These are phyloP conservation scores for Myotis myotis DNA, from an alignment of 2,797 vertebrate species.

Conservation along the genomic window DNA sequence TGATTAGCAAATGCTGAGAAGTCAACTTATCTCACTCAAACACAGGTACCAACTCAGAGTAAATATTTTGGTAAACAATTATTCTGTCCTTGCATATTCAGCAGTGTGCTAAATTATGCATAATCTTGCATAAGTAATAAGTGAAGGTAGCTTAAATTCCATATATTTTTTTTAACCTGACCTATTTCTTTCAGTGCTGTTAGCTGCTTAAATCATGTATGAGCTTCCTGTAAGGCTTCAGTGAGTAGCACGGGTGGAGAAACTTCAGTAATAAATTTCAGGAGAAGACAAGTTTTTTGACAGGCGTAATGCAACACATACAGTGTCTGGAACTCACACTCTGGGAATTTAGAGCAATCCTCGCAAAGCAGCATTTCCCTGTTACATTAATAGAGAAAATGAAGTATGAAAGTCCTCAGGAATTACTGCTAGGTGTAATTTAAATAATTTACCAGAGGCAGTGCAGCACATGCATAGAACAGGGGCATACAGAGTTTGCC, in stretches of 20 bases:
- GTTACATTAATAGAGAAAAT: slow-evolving; percentile 90
- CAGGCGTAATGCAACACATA: slow-evolving; percentile 88
- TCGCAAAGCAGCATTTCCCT: slow-evolving; percentile 88
- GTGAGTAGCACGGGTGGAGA: slow-evolving; percentile 89
- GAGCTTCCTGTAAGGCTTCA: slow-evolving; percentile 91
- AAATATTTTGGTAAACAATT: slow-evolving; percentile 93
- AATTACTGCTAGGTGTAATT: slow-evolving; percentile 90
- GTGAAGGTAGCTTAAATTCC: slow-evolving; percentile 91
- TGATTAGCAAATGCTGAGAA: slow-evolving; percentile 89
- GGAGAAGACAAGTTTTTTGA: slow-evolving; percentile 90
- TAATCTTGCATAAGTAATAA: slow-evolving; percentile 93
- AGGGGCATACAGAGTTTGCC: slow-evolving; percentile 88
- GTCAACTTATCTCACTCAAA: slow-evolving; percentile 89
- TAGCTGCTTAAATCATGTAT: slow-evolving; percentile 92
- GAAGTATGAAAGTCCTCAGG: slow-evolving; percentile 89
- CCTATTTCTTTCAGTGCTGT: slow-evolving; percentile 92
- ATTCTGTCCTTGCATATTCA: slow-evolving; percentile 91
- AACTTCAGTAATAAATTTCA: slow-evolving; percentile 91
- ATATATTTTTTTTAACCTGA: slow-evolving; percentile 87
- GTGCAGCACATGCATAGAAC: slow-evolving; percentile 87
- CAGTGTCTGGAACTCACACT: slow-evolving; percentile 88
- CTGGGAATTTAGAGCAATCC: slow-evolving; percentile 90
- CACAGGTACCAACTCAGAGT: slow-evolving; percentile 88
- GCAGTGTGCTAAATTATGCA: slow-evolving; percentile 92
- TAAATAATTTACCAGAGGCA: slow-evolving; percentile 91